Evolutionary conservation across 1,140 invertebrate genomes (phyloP).

Genomic region (Daktulosphaira vitifoliae): DNA sequence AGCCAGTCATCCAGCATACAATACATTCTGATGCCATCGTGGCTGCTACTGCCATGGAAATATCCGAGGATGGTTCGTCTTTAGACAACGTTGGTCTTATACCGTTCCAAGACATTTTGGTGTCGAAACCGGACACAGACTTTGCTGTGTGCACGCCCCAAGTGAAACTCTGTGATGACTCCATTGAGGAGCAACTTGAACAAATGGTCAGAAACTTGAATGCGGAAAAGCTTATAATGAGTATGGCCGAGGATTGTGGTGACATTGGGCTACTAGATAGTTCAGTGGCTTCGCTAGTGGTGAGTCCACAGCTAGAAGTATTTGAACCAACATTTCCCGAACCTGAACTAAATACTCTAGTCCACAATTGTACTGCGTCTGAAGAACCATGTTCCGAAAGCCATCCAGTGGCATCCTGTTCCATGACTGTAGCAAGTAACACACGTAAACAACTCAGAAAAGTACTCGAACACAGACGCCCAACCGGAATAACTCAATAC

Average conservation of each 20-base stretch:
- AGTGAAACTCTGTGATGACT: not conserved
- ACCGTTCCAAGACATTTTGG: constrained; percentile 14
- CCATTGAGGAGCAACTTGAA: not conserved
- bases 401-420: constrained; percentile 35
- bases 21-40: not conserved
- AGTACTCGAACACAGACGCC: constrained; percentile 35
- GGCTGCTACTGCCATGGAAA: constrained; percentile 3
- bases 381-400: not conserved
- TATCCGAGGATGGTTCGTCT: not conserved
- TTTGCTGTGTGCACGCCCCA: constrained; percentile 12
- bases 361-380: not conserved
- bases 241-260: constrained; percentile 13
- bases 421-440: constrained; percentile 41
- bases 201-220: not conserved
- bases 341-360: not conserved
- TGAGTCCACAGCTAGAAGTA: constrained; percentile 36
- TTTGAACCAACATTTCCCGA: constrained; percentile 21
- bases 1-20: constrained; percentile 13
- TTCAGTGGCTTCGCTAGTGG: constrained; percentile 24
- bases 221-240: constrained; percentile 17
- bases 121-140: constrained; percentile 20
- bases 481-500: constrained; percentile 11
- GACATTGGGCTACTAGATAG: not conserved
- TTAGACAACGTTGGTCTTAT: not conserved
- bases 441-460: constrained; percentile 39